Percentiles rank a stretch among this genome's conserved stretches.
phyloP scores from a whole-genome alignment of 2,888 invertebrate genomes.

The Nomada fucata region DNA sequence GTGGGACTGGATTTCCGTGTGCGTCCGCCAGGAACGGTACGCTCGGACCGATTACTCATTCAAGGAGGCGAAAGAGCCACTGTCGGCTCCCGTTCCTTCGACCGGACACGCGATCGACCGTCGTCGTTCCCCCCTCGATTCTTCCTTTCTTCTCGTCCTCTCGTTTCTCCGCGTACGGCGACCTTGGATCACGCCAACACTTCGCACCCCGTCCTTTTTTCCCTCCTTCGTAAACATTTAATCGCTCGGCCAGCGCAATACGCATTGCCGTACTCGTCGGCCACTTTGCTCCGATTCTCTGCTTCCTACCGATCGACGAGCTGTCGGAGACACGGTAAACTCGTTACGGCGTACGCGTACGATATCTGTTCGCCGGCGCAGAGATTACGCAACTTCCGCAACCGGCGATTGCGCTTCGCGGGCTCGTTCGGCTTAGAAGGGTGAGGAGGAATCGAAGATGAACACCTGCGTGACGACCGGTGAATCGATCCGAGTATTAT shows the following conservation, averaged over 20 bases:
- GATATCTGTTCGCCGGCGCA: constrained; percentile 26
- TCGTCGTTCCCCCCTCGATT: constrained; percentile 42
- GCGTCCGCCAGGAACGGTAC: constrained; percentile 64
- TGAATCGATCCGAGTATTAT: not conserved
- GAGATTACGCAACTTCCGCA: constrained; percentile 42
- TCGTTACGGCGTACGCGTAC: too few relatives aligned
- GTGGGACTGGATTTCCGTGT: constrained; percentile 58
- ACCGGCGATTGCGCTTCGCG: constrained; percentile 16
- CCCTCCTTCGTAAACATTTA: not conserved
- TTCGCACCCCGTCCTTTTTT: constrained; percentile 44
- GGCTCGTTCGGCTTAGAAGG: not conserved
- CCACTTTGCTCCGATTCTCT: not conserved
- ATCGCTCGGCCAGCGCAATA: not conserved
- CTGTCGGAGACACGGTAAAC: too few relatives aligned
- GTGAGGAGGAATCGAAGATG: not conserved
- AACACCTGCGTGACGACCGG: not conserved
- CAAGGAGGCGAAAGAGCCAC: constrained; percentile 78
- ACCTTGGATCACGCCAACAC: constrained; percentile 82
- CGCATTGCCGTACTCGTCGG: too few relatives aligned
- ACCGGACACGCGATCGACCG: constrained; percentile 80
- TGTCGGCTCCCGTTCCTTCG: constrained; percentile 79
- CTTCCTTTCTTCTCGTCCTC: constrained; percentile 1
- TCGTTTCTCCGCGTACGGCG: constrained; percentile 41
- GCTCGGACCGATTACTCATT: constrained; percentile 79
- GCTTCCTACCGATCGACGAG: not conserved